phyloP scores from a whole-genome alignment of 2,888 invertebrate genomes.

The Xestia c-nigrum region DNA sequence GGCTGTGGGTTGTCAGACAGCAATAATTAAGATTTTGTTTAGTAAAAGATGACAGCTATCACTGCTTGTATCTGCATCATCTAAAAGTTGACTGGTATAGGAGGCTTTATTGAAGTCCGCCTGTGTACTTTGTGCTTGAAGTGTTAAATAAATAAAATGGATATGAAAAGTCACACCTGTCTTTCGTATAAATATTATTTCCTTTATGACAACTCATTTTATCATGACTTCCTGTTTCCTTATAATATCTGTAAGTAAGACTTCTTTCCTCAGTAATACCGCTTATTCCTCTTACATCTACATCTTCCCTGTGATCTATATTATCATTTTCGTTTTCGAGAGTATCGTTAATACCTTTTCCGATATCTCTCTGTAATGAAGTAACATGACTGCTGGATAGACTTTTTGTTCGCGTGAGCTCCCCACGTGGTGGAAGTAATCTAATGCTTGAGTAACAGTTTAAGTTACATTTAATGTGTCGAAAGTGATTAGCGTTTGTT shows the following conservation, averaged over 20 bases:
- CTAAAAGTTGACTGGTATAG: too few species aligned
- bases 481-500: conserved; percentile 60
- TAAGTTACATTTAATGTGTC: conserved; percentile 60
- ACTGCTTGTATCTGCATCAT: too few species aligned
- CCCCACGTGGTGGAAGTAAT: conserved; percentile 52
- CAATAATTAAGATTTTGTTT: background rate
- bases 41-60: background rate
- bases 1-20: background rate
- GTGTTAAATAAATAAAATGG: too few species aligned
- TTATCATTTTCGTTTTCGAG: conserved; percentile 24
- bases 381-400: conserved; percentile 29
- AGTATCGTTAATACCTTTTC: conserved; percentile 14
- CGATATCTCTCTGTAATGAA: conserved; percentile 25
- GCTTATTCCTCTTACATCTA: conserved; percentile 1
- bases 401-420: conserved; percentile 57
- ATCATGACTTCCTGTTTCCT: conserved; percentile 16
- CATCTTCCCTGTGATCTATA: conserved; percentile 3
- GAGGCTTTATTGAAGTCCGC: too few species aligned
- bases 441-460: conserved; percentile 56
- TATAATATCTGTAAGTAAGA: conserved; percentile 2
- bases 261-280: conserved; percentile 8
- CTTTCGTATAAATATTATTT: background rate
- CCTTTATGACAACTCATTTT: background rate
- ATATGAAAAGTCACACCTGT: background rate
- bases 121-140: too few species aligned